Percentiles rank a stretch among this genome's conserved stretches.
These are phyloP conservation scores for Variabilichromis moorii DNA, from an alignment of 2,113 vertebrate genomes.

Conservation along the genomic window DNA sequence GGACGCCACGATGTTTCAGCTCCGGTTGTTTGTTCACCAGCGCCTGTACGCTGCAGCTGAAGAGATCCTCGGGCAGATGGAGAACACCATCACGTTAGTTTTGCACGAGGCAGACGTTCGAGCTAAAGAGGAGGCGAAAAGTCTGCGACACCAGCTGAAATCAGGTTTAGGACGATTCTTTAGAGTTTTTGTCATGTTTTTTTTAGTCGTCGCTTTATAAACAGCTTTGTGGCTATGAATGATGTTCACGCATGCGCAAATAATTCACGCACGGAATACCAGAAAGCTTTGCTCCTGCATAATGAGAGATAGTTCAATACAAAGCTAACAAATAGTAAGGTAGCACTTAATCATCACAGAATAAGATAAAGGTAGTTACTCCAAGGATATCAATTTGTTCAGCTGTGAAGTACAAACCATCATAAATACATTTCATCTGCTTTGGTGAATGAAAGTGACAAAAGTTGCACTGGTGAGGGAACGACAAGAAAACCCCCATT, in stretches of 20 bases:
- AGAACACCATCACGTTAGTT: constrained; percentile 15
- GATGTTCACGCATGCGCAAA: neutral
- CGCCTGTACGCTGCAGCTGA: neutral
- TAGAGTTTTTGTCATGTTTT: neutral
- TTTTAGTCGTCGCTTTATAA: neutral
- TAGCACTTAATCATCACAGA: neutral
- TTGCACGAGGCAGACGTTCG: neutral
- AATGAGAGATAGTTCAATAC: neutral
- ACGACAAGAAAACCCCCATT: neutral
- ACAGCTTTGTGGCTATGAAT: neutral
- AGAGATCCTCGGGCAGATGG: neutral
- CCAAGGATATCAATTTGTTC: neutral
- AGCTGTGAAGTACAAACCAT: neutral
- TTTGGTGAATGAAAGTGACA: neutral
- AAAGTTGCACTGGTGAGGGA: neutral
- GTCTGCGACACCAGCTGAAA: neutral
- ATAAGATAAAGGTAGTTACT: neutral
- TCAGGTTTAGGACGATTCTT: neutral
- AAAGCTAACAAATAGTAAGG: neutral
- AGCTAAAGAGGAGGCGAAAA: neutral
- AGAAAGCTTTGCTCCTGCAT: neutral
- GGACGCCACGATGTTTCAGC: neutral
- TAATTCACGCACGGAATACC: neutral
- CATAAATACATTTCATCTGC: neutral
- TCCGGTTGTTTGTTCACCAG: neutral